Evolutionary conservation across 2,888 invertebrate genomes (phyloP).

Genomic region (Criorhina ranunculi): DNA sequence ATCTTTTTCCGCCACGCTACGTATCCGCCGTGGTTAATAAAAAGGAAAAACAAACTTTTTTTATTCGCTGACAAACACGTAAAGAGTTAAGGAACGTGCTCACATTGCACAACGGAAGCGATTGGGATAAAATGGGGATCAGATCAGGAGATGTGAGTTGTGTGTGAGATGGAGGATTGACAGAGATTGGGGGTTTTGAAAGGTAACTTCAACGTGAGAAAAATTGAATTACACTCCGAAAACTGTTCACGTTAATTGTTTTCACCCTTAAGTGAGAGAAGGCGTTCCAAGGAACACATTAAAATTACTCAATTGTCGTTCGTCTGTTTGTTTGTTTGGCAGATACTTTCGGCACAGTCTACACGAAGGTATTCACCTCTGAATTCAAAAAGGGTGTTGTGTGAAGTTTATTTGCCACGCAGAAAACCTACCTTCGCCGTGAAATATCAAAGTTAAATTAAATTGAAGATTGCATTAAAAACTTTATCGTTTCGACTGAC

Average conservation of each 20-base stretch:
- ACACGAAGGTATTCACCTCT: background rate
- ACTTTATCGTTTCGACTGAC: conserved; percentile 80
- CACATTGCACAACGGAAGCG: conserved; percentile 30
- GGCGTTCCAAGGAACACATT: conserved; percentile 4
- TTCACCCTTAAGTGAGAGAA: background rate
- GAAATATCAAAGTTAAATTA: conserved; percentile 84
- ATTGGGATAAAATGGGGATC: conserved; percentile 32
- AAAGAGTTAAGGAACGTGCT: conserved; percentile 46
- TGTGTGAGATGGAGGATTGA: background rate
- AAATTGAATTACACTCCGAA: conserved; percentile 28
- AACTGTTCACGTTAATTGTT: conserved; percentile 33
- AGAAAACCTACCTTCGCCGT: background rate
- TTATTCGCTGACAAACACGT: conserved; percentile 64
- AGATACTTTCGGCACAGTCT: background rate
- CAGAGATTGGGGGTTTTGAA: conserved; percentile 23
- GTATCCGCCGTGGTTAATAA: conserved; percentile 10
- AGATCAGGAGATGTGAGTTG: conserved; percentile 29
- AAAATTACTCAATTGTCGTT: conserved; percentile 26
- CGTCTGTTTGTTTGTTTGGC: background rate
- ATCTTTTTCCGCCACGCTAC: conserved; percentile 15
- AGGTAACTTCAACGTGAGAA: background rate
- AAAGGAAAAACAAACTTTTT: conserved; percentile 26
- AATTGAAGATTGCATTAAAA: conserved; percentile 83
- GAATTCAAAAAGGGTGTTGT: background rate
- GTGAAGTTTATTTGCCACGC: conserved; percentile 1